A percentile compares a stretch with the other conserved stretches of the same genome.
Evolutionary conservation across 2,113 vertebrate species (phyloP).

Genomic region (Oreochromis spilurus): DNA sequence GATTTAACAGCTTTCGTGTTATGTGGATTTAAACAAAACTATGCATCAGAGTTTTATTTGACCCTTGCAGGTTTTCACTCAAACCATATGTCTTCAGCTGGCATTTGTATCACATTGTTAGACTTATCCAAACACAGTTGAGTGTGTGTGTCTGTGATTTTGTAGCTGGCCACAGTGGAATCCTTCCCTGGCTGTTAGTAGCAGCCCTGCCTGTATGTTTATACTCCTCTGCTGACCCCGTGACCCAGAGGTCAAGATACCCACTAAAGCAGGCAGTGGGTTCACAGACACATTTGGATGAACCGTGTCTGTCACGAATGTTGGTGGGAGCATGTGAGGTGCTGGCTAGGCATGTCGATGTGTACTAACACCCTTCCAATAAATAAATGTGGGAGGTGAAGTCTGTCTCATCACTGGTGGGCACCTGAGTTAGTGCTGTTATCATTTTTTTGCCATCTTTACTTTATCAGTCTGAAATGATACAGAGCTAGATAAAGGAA

Average conservation of each 20-base stretch:
- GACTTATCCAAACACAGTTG: conserved; percentile 65
- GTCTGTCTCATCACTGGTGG: not conserved
- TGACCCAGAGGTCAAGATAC: conserved; percentile 56
- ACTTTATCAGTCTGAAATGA: not conserved
- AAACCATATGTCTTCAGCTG: conserved; percentile 53
- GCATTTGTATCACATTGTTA: conserved; percentile 59
- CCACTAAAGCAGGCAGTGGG: conserved; percentile 42
- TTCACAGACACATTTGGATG: conserved; percentile 59
- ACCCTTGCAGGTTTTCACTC: conserved; percentile 48
- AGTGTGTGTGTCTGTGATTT: conserved; percentile 45
- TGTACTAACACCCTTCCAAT: not conserved
- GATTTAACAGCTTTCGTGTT: conserved; percentile 4
- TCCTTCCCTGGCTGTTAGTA: conserved; percentile 51
- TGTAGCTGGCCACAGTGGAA: conserved; percentile 44
- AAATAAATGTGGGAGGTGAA: not conserved
- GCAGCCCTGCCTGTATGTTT: conserved; percentile 59
- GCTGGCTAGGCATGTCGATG: not conserved
- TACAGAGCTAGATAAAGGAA: not conserved
- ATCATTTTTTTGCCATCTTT: not conserved
- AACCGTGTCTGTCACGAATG: conserved; percentile 26
- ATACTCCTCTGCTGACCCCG: conserved; percentile 52
- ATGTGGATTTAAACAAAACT: conserved; percentile 24
- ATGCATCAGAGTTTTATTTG: conserved; percentile 54
- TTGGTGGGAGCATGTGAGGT: not conserved
- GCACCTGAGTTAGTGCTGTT: not conserved